Conservation (phyloP, 2,888 invertebrate genomes). For the Polyommatus icarus region DNA sequence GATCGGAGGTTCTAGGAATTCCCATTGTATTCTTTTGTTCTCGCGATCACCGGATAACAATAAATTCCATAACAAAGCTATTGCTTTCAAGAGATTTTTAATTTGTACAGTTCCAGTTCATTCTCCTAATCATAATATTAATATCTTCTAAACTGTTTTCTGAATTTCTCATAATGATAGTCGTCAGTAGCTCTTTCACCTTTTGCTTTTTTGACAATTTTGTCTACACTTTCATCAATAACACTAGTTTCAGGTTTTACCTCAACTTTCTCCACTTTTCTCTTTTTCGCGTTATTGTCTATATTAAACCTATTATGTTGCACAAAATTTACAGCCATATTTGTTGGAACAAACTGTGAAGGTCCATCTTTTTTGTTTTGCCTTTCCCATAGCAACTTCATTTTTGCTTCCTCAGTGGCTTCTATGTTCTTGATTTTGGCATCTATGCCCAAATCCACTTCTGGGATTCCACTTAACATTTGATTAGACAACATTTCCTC, state of each 20-base stretch:
- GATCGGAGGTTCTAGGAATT: no score
- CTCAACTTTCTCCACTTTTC: constrained; percentile 79
- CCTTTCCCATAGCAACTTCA: constrained; percentile 92
- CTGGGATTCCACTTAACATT: constrained; percentile 99
- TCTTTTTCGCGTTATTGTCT: constrained; percentile 84
- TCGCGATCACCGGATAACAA: no score
- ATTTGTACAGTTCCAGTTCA: neutral
- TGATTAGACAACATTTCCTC: constrained; percentile 99
- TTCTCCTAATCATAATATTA: neutral
- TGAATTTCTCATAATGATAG: constrained; percentile 97
- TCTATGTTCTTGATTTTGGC: constrained; percentile 99
- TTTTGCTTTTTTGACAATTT: constrained; percentile 83
- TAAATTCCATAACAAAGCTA: no score
- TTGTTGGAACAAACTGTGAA: constrained; percentile 97
- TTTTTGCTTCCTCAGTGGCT: constrained; percentile 99
- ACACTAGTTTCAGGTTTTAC: constrained; percentile 62
- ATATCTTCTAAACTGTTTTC: constrained; percentile 95
- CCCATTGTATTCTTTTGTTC: no score
- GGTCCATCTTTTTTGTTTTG: constrained; percentile 95
- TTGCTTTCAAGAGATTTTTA: no score
- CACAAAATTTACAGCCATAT: constrained; percentile 99
- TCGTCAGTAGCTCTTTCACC: constrained; percentile 97
- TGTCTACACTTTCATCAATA: constrained; percentile 72
- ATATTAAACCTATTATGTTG: constrained; percentile 98
- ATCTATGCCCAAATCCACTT: constrained; percentile 99